Percentiles rank a stretch among this genome's conserved stretches.
Conservation (phyloP, 1,140 invertebrate genomes). For the Drosophila tani region DNA sequence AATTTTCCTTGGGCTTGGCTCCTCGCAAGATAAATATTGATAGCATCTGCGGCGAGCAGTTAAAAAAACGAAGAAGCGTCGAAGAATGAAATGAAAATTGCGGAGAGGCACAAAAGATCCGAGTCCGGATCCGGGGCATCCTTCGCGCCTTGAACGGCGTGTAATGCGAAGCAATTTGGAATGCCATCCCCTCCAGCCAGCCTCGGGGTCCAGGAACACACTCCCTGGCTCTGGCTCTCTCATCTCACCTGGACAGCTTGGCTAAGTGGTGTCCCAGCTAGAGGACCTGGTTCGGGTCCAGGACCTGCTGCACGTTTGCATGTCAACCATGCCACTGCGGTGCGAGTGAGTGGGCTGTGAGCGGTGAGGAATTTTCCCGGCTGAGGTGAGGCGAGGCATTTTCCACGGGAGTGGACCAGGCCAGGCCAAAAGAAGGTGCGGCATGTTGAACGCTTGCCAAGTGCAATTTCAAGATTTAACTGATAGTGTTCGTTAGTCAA, state of each 20-base stretch:
- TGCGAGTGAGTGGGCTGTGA: conserved; percentile 11
- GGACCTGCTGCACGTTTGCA: conserved; percentile 57
- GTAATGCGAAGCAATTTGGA: conserved; percentile 75
- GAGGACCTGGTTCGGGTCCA: conserved; percentile 1
- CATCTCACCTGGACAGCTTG: conserved; percentile 29
- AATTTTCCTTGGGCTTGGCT: not conserved
- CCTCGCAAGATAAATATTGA: conserved; percentile 72
- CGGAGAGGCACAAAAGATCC: conserved; percentile 45
- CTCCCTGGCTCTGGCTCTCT: too few species aligned
- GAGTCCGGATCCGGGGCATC: conserved; percentile 26
- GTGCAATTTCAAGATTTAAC: conserved; percentile 73
- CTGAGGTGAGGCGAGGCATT: not conserved
- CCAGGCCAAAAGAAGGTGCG: conserved; percentile 10
- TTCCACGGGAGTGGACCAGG: conserved; percentile 1
- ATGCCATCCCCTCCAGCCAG: conserved; percentile 2
- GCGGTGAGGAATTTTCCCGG: conserved; percentile 1
- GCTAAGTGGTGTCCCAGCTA: conserved; percentile 59
- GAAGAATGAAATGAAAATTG: conserved; percentile 62
- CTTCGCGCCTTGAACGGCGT: conserved; percentile 57
- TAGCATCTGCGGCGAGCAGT: conserved; percentile 76
- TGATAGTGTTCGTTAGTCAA: conserved; percentile 71
- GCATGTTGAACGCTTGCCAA: conserved; percentile 69
- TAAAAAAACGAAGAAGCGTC: conserved; percentile 54
- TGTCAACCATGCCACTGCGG: conserved; percentile 49
- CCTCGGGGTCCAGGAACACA: not conserved